Base-by-base conservation (phyloP, 2,797 vertebrate species). In the Falco columbarius region DNA sequence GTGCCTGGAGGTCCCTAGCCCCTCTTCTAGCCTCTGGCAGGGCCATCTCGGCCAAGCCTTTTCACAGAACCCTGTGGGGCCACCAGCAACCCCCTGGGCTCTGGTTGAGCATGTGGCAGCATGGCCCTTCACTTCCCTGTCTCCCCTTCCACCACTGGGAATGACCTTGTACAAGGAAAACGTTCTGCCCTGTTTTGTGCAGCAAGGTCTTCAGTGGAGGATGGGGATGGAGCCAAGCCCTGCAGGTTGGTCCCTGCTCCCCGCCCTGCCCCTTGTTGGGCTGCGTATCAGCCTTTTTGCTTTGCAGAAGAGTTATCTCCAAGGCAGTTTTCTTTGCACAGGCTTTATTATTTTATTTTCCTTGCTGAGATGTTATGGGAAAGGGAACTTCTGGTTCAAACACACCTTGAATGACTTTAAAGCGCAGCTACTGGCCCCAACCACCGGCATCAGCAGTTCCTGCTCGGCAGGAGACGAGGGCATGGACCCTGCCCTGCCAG, bases 141-240 rank as follows among this genome's bases (percentile, higher is more conserved):
- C 42, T 44, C 42, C 42, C 42, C 42, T 44, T 44, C 42, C 42
- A 44, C 17, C 42, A 44, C 42, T 4, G 30, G 51, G 24, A 6
- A 27, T 9, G 36, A 23, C 8, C 54, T 18, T 9, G 32, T 5
- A 9, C 6, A 2, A 24, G 21, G 32, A 27, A 36, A 9, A 27
- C 0, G 6, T 0, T 0, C 8, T 5, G 1, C 22, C 0, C 0
- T 12, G 11, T 9, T 26, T 40, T 7, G 56, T 54, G 51, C 83
- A 38, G 38, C 0, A 5, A 19, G 56, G 26, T 12, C 29, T 3
- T 10, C 7, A 12, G 56, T 5, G 3, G 55, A 30, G 67, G 38
- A 2, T 11, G 52, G 22, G 51, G 44, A 49, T 20, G 59, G 55
- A 58, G 73, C 55, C 16, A 42, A 61, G 61, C 66, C 52, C 38